Percentiles rank a stretch among this genome's conserved stretches.
phyloP scores from a whole-genome alignment of 2,113 vertebrate species.

The Eptesicus fuscus region DNA sequence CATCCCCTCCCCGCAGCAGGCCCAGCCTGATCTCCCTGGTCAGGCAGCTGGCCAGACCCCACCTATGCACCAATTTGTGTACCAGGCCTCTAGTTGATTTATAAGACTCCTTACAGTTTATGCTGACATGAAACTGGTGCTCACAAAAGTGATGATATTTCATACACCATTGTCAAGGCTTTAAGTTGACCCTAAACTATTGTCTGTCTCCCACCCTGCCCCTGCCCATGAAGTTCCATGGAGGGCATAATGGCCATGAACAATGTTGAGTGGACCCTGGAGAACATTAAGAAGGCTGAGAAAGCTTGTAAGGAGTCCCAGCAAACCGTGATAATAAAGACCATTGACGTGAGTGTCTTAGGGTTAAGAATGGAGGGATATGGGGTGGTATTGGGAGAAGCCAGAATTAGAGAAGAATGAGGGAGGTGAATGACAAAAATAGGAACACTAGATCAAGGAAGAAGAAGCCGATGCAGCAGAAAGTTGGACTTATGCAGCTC shows the following conservation, averaged over 20 bases:
- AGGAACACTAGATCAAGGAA: accelerated
- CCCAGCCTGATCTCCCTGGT: no score
- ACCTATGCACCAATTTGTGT: no score
- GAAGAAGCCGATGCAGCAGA: not conserved
- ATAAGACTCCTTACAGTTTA: not conserved
- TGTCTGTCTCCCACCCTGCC: not conserved
- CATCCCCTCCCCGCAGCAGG: no score
- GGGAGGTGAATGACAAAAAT: accelerated
- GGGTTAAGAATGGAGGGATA: accelerated
- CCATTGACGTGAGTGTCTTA: constrained; percentile 64
- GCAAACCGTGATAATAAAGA: constrained; percentile 73
- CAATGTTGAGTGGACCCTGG: constrained; percentile 74
- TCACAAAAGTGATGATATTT: not conserved
- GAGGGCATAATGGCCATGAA: constrained; percentile 73
- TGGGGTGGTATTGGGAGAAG: not conserved
- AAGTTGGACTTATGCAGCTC: not conserved
- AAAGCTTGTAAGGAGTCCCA: constrained; percentile 71
- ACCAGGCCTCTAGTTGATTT: no score
- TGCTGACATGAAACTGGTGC: accelerated
- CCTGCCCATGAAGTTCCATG: constrained; percentile 49
- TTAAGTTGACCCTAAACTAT: accelerated
- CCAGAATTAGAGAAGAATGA: no score
- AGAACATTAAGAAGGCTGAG: constrained; percentile 73
- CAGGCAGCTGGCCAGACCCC: no score
- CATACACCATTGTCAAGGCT: not conserved